phyloP scores from a whole-genome alignment of 2,113 vertebrate species.

The Columbina picui region DNA sequence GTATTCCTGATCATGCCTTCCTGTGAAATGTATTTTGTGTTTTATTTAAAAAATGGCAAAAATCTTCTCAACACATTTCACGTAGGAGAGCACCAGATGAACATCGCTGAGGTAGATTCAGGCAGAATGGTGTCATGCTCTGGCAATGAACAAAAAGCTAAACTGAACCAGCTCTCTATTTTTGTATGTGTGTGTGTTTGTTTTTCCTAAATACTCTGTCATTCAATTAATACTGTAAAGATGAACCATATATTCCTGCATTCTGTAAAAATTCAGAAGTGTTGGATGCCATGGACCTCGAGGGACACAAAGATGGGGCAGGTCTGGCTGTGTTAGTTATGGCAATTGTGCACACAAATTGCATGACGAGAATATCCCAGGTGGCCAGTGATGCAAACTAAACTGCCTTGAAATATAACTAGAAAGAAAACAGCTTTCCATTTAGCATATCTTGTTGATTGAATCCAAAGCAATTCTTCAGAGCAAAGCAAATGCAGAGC shows the following conservation, averaged over 20 bases:
- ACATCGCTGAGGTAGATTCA: neutral
- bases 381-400: neutral
- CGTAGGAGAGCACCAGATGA: neutral
- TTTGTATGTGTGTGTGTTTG: too few relatives aligned
- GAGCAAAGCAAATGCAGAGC: neutral
- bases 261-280: neutral
- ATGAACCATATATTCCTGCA: neutral
- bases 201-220: neutral
- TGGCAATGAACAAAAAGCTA: neutral
- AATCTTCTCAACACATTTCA: neutral
- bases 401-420: neutral
- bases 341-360: neutral
- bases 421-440: neutral
- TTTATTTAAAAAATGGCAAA: neutral
- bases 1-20: neutral
- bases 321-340: neutral
- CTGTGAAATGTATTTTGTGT: neutral
- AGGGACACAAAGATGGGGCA: neutral
- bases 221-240: neutral
- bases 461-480: neutral
- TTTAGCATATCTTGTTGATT: neutral
- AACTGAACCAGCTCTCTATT: neutral
- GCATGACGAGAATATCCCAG: neutral
- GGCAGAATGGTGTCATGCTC: neutral
- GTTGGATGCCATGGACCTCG: neutral